These are phyloP conservation scores for Seira ritae DNA, from an alignment of 2,888 invertebrate species.

Conservation along the genomic window DNA sequence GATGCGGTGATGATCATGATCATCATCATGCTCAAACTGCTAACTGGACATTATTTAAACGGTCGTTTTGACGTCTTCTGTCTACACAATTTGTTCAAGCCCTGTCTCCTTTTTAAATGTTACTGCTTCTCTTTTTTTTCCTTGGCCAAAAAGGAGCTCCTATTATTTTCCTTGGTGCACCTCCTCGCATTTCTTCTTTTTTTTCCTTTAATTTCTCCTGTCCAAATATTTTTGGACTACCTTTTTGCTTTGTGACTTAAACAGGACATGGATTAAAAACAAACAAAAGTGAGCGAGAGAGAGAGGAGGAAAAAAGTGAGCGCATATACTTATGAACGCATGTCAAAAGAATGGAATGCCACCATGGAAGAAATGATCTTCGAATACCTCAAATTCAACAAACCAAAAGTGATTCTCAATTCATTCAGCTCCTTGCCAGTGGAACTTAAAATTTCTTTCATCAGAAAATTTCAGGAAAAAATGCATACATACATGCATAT, in stretches of 20 bases:
- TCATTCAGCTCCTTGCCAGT: too few species aligned
- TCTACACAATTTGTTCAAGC: constrained; percentile 57
- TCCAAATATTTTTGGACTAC: constrained; percentile 43
- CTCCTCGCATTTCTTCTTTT: background rate
- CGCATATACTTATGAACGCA: too few species aligned
- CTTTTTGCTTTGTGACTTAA: constrained; percentile 39
- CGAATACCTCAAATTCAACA: too few species aligned
- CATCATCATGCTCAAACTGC: constrained; percentile 27
- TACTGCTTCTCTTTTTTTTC: constrained; percentile 8
- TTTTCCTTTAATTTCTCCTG: constrained; percentile 16
- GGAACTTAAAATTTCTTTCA: too few species aligned
- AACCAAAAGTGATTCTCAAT: too few species aligned
- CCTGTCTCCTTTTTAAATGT: constrained; percentile 48
- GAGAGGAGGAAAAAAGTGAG: constrained; percentile 14
- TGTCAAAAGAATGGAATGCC: too few species aligned
- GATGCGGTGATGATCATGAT: background rate
- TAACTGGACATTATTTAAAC: constrained; percentile 64
- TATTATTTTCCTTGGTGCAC: constrained; percentile 2
- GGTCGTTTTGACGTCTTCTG: constrained; percentile 63
- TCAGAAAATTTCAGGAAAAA: too few species aligned
- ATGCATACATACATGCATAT: too few species aligned
- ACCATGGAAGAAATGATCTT: too few species aligned
- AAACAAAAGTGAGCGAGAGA: constrained; percentile 8
- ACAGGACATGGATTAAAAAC: constrained; percentile 59
- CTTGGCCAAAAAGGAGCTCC: background rate